phyloP scores from a whole-genome alignment of 2,888 invertebrate genomes.

The Caenorhabditis becei region DNA sequence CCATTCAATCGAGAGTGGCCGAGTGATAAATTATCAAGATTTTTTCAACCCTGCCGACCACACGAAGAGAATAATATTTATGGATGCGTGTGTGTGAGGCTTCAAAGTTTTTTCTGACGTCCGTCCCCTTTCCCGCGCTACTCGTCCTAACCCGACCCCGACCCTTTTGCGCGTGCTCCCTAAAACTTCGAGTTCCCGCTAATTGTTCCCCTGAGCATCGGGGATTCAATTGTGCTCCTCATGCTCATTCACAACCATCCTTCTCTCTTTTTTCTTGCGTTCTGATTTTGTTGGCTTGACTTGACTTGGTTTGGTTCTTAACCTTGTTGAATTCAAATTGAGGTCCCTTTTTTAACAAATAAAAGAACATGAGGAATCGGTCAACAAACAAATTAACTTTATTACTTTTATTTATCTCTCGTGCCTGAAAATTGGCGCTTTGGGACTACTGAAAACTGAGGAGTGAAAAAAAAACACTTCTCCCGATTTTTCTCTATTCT shows the following conservation, averaged over 20 bases:
- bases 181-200: conserved; percentile 66
- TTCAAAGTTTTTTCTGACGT: conserved; percentile 49
- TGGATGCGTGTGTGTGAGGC: conserved; percentile 48
- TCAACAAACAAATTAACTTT: conserved; percentile 62
- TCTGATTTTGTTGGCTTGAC: conserved; percentile 23
- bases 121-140: conserved; percentile 25
- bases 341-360: not conserved
- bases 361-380: too few relatives aligned
- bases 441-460: conserved; percentile 12
- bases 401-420: conserved; percentile 42
- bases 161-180: conserved; percentile 55
- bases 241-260: conserved; percentile 59
- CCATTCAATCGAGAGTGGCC: not conserved
- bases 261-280: conserved; percentile 27
- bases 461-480: conserved; percentile 20
- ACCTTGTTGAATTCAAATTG: conserved; percentile 15
- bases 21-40: conserved; percentile 42
- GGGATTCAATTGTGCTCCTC: conserved; percentile 67
- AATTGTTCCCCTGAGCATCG: conserved; percentile 70
- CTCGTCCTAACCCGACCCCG: conserved; percentile 52
- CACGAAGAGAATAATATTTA: conserved; percentile 36
- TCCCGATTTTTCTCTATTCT: not conserved
- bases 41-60: conserved; percentile 11
- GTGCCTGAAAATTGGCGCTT: not conserved
- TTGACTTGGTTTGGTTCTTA: not conserved